Base-by-base conservation (phyloP, 2,888 invertebrate species). In the Andricus curvator region DNA sequence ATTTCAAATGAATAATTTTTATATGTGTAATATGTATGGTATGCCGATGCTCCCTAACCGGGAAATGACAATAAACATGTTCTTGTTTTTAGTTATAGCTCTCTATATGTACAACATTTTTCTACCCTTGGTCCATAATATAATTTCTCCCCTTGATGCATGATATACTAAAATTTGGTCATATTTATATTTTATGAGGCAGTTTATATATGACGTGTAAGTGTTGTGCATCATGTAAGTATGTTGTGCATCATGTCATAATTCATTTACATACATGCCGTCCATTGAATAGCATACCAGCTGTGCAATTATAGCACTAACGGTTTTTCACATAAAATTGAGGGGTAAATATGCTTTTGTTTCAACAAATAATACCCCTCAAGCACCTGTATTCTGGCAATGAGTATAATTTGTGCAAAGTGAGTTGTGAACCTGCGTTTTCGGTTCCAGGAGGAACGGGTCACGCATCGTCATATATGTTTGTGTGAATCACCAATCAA, bases 221-320 rank as follows among this genome's bases (percentile, higher is more conserved):
- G 20, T 20, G 8, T n/a, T 51, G 51, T n/a, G 17, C 20, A 51
- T 20, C 17, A 20, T 51, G 6, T 8, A 51, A 8, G 0, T 51
- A 51, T 51, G 20, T 56, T n/a, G 51, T 56, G 56, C 20, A 56
- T 56, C n/a, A n/a, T 56, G 8, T 56, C 56, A n/a, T 56, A 56
- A 56, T 56, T 56, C 9, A 56, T 56, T 56, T 56, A 56, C 8
- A 56, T 56, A 11, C 8, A n/a, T n/a, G 56, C 1, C n/a, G 11
- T 56, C 20, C 56, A 56, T 70, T 56, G 29, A 56, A 56, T 56
- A 51, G n/a, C 25, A 44, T 25, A 56, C 25, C 74, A 74, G 74
- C 33, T 74, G 74, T 74, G 51, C 74, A 74, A 25, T 37, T 56
- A 74, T 56, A 37, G n/a, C n/a, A 74, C 33, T 56, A 74, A 74